Evolutionary conservation across 2,113 vertebrate species (phyloP).

Genomic region (Drymodes brunneopygia): DNA sequence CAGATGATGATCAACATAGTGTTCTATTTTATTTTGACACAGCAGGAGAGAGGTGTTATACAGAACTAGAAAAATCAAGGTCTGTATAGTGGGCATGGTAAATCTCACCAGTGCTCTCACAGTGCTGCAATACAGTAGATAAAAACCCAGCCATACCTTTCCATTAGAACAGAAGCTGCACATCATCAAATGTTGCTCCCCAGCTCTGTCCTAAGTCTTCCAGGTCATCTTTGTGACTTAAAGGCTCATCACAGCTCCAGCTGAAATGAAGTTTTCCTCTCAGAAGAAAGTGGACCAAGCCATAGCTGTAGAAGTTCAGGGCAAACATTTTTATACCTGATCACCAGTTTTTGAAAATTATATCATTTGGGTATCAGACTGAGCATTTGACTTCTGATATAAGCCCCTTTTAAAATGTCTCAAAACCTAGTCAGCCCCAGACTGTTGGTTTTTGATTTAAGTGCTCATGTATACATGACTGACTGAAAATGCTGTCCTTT

Average conservation of each 20-base stretch:
- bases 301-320: neutral
- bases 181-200: neutral
- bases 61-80: neutral
- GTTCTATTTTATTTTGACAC: neutral
- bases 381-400: neutral
- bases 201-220: neutral
- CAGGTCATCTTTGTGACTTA: neutral
- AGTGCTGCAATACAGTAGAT: accelerated
- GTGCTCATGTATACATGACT: neutral
- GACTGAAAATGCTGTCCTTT: neutral
- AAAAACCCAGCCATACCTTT: neutral
- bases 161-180: neutral
- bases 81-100: neutral
- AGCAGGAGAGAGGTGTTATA: neutral
- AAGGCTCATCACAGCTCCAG: neutral
- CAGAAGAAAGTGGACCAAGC: neutral
- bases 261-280: neutral
- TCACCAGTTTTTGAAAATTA: neutral
- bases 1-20: neutral
- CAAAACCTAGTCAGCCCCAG: neutral
- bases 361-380: neutral
- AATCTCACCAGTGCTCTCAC: neutral
- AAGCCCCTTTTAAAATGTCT: neutral
- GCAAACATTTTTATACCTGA: neutral
- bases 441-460: neutral